phyloP scores from a whole-genome alignment of 2,797 vertebrate species.

The Micromesistius poutassou region DNA sequence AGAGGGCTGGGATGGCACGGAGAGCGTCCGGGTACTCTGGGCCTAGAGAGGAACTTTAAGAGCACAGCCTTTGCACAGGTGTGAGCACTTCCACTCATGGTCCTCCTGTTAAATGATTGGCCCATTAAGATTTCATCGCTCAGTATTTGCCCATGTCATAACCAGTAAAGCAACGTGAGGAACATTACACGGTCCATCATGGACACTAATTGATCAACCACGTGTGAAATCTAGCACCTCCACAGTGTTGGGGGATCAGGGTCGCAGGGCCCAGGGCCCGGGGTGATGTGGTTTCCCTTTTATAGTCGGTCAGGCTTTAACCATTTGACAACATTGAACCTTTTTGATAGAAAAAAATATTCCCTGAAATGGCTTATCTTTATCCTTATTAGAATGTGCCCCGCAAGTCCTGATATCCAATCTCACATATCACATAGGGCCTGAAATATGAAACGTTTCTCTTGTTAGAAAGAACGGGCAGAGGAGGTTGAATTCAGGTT shows the following conservation, averaged over 20 bases:
- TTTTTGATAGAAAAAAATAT: not conserved
- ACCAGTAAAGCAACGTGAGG: constrained; percentile 46
- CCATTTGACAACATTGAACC: not conserved
- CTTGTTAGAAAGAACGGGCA: not conserved
- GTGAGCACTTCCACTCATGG: constrained; percentile 37
- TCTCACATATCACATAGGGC: not conserved
- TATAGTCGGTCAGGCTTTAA: not conserved
- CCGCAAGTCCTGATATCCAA: not conserved
- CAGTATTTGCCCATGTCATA: constrained; percentile 44
- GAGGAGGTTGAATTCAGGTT: not conserved
- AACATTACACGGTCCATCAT: constrained; percentile 42
- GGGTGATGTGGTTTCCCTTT: not conserved
- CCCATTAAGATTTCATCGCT: constrained; percentile 51
- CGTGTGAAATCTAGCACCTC: constrained; percentile 13
- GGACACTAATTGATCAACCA: constrained; percentile 40
- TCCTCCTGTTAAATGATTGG: constrained; percentile 8
- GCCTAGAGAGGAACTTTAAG: constrained; percentile 9
- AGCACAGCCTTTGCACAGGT: constrained; percentile 33
- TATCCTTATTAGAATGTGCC: not conserved
- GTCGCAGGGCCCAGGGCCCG: not conserved
- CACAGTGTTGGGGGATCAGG: not conserved
- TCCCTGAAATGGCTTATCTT: not conserved
- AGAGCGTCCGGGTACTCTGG: not conserved
- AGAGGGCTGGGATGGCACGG: not conserved
- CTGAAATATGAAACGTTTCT: not conserved